Percentiles rank a stretch among this genome's conserved stretches.
phyloP scores from a whole-genome alignment of 2,888 invertebrate species.

The Volucella inanis region DNA sequence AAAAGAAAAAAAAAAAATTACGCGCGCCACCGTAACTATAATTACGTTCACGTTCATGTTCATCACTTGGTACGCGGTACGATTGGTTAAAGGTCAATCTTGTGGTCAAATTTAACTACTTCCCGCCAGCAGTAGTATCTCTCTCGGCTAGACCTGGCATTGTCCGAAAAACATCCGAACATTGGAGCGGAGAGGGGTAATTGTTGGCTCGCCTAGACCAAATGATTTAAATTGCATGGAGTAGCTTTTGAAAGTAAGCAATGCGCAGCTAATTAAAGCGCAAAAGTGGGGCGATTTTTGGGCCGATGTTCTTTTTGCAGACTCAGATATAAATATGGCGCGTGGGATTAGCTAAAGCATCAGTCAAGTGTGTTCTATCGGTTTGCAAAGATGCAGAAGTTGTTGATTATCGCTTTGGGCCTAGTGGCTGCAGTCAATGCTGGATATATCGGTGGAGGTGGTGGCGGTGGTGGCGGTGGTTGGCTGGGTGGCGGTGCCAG shows the following conservation, averaged over 20 bases:
- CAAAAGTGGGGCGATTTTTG: slow-evolving; percentile 63
- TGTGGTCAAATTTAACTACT: slow-evolving; percentile 70
- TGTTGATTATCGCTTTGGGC: slow-evolving; percentile 70
- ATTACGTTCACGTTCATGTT: slow-evolving; percentile 67
- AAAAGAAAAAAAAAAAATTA: slow-evolving; percentile 37
- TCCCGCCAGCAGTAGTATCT: slow-evolving; percentile 47
- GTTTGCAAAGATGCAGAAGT: slow-evolving; percentile 71
- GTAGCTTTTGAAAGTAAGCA: slow-evolving; percentile 19
- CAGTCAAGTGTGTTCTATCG: slow-evolving; percentile 73
- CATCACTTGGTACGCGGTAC: slow-evolving; percentile 45
- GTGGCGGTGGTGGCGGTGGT: slow-evolving; percentile 50
- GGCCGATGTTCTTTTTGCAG: slow-evolving; percentile 53
- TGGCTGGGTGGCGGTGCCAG: slow-evolving; percentile 76
- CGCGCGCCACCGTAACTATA: slow-evolving; percentile 27
- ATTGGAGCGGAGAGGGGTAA: slow-evolving; percentile 49
- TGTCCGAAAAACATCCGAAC: slow-evolving; percentile 36
- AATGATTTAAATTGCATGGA: slow-evolving; percentile 64
- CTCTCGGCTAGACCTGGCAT: slow-evolving; percentile 38
- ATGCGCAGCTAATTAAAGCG: slow-evolving; percentile 47
- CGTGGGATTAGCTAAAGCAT: slow-evolving; percentile 53
- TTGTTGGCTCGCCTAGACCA: slow-evolving; percentile 68
- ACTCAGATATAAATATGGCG: slow-evolving; percentile 64
- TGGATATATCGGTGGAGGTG: slow-evolving; percentile 59
- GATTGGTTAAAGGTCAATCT: slow-evolving; percentile 66
- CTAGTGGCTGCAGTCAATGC: slow-evolving; percentile 58